Conservation (phyloP, 2,797 vertebrate species). For the Microhierax caerulescens region DNA sequence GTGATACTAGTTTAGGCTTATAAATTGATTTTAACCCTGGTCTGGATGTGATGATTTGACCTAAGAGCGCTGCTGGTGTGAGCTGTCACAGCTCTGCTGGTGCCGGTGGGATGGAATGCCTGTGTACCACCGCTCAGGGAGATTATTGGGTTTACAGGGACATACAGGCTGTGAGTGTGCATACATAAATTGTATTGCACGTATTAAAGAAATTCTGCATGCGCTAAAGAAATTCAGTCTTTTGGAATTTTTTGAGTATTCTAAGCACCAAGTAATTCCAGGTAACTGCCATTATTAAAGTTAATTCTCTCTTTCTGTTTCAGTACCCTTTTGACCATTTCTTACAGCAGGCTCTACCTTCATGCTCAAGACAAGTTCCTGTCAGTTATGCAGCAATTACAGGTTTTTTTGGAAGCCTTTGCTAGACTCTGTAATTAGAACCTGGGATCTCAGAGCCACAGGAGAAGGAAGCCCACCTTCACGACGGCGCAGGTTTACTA, state of each 20-base stretch:
- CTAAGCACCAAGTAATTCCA: rapidly evolving
- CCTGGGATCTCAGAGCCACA: not conserved
- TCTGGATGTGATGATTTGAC: not conserved
- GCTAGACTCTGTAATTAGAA: not conserved
- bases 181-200: not conserved
- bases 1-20: not conserved
- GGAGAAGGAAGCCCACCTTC: not conserved
- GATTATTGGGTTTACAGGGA: not conserved
- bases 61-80: not conserved
- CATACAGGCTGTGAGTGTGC: not conserved
- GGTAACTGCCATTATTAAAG: not conserved
- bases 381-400: not conserved
- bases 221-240: not conserved
- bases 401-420: not conserved
- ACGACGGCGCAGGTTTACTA: not conserved
- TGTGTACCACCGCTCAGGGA: not conserved
- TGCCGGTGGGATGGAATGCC: no score
- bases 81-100: not conserved
- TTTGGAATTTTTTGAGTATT: not conserved
- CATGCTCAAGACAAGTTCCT: not conserved
- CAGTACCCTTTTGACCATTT: not conserved
- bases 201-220: not conserved
- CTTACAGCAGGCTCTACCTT: not conserved
- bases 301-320: not conserved
- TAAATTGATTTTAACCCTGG: not conserved